A percentile compares a stretch with the other conserved stretches of the same genome.
These are phyloP conservation scores for Andrena trimmerana DNA, from an alignment of 2,888 invertebrate species.

Conservation along the genomic window DNA sequence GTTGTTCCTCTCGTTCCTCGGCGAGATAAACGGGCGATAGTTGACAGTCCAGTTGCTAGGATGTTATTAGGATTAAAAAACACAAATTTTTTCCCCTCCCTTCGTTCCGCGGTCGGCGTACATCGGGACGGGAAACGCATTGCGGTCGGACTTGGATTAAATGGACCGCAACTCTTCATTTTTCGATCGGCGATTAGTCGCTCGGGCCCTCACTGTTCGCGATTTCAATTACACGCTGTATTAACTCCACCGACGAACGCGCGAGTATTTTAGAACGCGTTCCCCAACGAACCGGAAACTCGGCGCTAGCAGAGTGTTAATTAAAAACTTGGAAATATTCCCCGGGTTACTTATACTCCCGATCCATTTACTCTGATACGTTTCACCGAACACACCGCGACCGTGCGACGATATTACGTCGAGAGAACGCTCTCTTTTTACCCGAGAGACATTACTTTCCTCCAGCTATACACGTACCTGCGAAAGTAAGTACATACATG, in stretches of 20 bases:
- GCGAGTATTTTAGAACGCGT: slow-evolving; percentile 16
- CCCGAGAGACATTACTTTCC: neutral
- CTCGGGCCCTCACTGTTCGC: slow-evolving; percentile 1
- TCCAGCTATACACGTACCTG: neutral
- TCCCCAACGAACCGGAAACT: neutral
- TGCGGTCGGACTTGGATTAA: slow-evolving; percentile 26
- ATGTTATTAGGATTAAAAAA: slow-evolving; percentile 22
- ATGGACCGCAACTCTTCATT: slow-evolving; percentile 36
- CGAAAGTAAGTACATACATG: neutral
- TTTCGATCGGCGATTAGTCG: slow-evolving; percentile 38
- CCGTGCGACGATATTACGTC: neutral
- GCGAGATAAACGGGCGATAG: slow-evolving; percentile 19
- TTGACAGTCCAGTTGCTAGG: neutral
- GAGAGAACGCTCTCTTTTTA: neutral
- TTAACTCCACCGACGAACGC: slow-evolving; percentile 13
- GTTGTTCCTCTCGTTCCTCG: neutral
- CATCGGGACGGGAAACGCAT: neutral
- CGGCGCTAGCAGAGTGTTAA: neutral
- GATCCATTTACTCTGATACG: neutral
- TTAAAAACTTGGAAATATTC: slow-evolving; percentile 12
- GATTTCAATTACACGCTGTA: slow-evolving; percentile 44
- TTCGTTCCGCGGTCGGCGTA: neutral
- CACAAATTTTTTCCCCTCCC: neutral
- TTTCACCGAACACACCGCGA: neutral
- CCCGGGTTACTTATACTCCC: neutral